These are phyloP conservation scores for Liolophura sinensis DNA, from an alignment of 1,140 invertebrate species.

Conservation along the genomic window DNA sequence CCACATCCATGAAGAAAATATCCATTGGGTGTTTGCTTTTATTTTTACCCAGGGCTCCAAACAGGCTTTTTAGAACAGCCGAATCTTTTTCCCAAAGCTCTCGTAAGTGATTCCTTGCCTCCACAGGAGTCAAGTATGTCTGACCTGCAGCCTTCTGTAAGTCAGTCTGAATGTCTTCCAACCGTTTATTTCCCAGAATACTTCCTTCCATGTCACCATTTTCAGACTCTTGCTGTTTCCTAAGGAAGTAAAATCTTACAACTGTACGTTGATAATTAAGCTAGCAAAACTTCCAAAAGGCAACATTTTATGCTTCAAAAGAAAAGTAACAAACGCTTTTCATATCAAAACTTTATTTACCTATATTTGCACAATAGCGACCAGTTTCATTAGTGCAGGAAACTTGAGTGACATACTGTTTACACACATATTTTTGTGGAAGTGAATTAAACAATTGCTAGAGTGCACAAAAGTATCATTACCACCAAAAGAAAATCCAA, in stretches of 20 bases:
- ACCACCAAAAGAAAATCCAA: too few species aligned
- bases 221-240: neutral
- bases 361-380: too few species aligned
- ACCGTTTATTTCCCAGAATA: conserved; percentile 6
- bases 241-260: conserved; percentile 5
- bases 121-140: conserved; percentile 44
- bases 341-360: too few species aligned
- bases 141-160: conserved; percentile 37
- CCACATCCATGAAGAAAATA: conserved; percentile 82
- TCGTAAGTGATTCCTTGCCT: conserved; percentile 70
- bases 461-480: too few species aligned
- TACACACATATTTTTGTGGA: too few species aligned
- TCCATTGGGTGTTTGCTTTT: conserved; percentile 73
- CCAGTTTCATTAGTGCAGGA: too few species aligned
- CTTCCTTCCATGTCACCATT: too few species aligned
- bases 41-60: conserved; percentile 70
- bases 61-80: conserved; percentile 70
- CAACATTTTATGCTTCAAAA: too few species aligned
- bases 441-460: too few species aligned
- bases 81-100: conserved; percentile 78
- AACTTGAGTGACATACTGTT: too few species aligned
- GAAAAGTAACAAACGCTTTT: too few species aligned
- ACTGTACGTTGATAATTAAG: neutral
- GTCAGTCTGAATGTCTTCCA: conserved; percentile 28
- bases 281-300: too few species aligned